phyloP scores from a whole-genome alignment of 2,888 invertebrate genomes.

The Drosophila buzzatii region DNA sequence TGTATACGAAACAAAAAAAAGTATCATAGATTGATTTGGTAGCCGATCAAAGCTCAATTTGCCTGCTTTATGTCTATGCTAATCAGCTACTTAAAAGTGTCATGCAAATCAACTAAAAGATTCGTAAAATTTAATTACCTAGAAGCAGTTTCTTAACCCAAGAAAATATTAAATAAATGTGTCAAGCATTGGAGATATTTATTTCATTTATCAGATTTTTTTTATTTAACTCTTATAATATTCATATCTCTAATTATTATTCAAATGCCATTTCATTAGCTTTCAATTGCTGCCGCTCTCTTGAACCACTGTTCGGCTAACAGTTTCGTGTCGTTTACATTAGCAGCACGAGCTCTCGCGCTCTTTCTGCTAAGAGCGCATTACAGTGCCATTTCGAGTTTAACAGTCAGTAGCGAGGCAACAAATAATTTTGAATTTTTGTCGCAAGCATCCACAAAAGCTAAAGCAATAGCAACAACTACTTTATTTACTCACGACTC shows the following conservation, averaged over 20 bases:
- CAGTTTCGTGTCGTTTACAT: conserved; percentile 13
- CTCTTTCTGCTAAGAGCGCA: conserved; percentile 27
- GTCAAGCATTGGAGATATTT: no score
- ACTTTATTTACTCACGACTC: conserved; percentile 3
- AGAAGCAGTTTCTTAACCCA: background rate
- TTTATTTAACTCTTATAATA: background rate
- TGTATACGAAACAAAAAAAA: conserved; percentile 12
- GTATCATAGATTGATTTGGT: conserved; percentile 39
- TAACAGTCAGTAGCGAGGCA: conserved; percentile 34
- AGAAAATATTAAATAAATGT: background rate
- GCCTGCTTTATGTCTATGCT: conserved; percentile 43
- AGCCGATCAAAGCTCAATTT: conserved; percentile 49
- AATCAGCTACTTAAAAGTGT: conserved; percentile 30
- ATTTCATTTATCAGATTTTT: background rate
- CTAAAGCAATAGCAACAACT: conserved; percentile 3
- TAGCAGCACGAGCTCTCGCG: conserved; percentile 20
- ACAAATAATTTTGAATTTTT: conserved; percentile 31
- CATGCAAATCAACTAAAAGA: background rate
- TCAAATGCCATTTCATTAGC: background rate
- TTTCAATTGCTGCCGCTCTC: background rate
- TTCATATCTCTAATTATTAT: background rate
- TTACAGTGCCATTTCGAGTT: conserved; percentile 50
- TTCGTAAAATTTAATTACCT: background rate
- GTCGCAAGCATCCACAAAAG: conserved; percentile 7
- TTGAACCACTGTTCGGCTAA: conserved; percentile 49